Conservation (phyloP, 2,113 vertebrate species). For the Crocuta crocuta region DNA sequence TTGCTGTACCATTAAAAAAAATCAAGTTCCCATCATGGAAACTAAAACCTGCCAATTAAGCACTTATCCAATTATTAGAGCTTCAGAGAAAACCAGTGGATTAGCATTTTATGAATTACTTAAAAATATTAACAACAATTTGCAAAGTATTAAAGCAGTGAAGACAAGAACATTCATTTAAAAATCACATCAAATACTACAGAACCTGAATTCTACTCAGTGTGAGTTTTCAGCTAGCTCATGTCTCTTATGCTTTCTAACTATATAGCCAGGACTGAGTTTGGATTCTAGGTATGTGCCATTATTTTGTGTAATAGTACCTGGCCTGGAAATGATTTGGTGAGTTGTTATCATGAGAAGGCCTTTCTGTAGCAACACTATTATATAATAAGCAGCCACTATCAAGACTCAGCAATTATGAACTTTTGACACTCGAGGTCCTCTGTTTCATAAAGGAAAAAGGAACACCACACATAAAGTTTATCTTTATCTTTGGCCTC, state of each 20-base stretch:
- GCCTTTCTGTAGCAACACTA: not conserved
- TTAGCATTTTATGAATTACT: constrained; percentile 60
- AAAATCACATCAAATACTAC: not conserved
- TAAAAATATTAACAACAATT: constrained; percentile 32
- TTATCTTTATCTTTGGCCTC: not conserved
- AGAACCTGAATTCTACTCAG: not conserved
- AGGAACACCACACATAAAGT: not conserved
- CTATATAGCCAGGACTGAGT: not conserved
- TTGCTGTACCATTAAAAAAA: not conserved
- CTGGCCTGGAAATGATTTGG: not conserved
- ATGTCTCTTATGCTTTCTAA: not conserved
- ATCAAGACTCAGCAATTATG: not conserved
- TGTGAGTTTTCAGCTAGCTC: not conserved
- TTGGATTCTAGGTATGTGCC: not conserved
- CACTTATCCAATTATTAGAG: constrained; percentile 44
- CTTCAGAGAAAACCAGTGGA: constrained; percentile 47
- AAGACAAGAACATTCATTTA: not conserved
- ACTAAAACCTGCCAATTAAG: constrained; percentile 38
- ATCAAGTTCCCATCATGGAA: not conserved
- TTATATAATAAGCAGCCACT: not conserved
- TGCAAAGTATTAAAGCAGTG: constrained; percentile 29
- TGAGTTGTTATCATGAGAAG: not conserved
- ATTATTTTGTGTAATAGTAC: constrained; percentile 34
- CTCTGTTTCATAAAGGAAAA: constrained; percentile 14
- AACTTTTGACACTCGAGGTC: not conserved